Base-by-base conservation (phyloP, 2,113 vertebrate species). In the Hippolais icterina region DNA sequence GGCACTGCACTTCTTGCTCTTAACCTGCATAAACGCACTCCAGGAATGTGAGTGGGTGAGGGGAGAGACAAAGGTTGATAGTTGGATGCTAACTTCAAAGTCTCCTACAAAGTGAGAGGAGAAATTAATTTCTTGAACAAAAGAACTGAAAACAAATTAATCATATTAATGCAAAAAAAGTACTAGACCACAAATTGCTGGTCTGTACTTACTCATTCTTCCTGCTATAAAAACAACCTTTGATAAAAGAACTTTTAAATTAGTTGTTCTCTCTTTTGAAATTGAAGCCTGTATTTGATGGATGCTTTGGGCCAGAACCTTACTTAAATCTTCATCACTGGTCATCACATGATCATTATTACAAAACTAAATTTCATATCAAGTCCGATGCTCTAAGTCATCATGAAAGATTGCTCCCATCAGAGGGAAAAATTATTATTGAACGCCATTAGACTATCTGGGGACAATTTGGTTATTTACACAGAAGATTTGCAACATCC, bases 101-200 rank as follows among this genome's bases (percentile, higher is more conserved):
- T 27, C 59, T 92, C 35, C 78, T 31, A 63, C 24, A 53, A 86
- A 94, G 70, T 33, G 18, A 78, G 27, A 53, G n/a, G 41, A 76
- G n/a, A 95, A 92, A 94, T 47, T 90, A 81, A 80, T 70, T 94
- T 89, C 44, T 77, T 86, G 47, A 96, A 80, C 42, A 83, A 72
- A 70, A 85, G 35, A 83, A 87, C 57, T n/a, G 37, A 74, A 95
- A 95, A 83, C 82, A 96, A 96, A 96, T 89, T 85, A 95, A 79
- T 64, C 44, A 65, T 52, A 85, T 71, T 91, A 92, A 97, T 88
- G 87, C 66, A 96, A 93, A 90, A 83, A 94, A 72, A 77, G 16
- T 21, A 80, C 50, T 80, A 86, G 71, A 59, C 59, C 66, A 78
- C 85, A 92, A 95, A 93, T 81, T 86, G 46, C 79, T 78, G 70